A percentile compares a stretch with the other conserved stretches of the same genome.
phyloP scores from a whole-genome alignment of 1,140 invertebrate species.

The Bombus vancouverensis region DNA sequence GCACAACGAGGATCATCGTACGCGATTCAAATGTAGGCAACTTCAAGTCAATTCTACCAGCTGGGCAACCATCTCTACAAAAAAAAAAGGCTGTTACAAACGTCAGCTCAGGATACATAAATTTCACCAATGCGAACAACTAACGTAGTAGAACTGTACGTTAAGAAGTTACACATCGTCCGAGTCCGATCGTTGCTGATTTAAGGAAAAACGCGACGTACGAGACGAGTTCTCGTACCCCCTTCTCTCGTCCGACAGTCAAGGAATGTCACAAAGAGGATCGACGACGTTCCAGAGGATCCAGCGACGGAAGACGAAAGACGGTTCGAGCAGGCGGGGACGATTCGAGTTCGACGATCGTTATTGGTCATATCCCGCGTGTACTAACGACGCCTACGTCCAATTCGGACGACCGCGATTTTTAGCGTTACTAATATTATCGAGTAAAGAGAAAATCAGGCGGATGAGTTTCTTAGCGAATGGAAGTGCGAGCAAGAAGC shows the following conservation, averaged over 20 bases:
- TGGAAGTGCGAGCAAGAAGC: too few species aligned
- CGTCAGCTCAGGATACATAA: constrained; percentile 66
- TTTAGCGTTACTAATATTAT: constrained; percentile 60
- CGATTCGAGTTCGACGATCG: constrained; percentile 48
- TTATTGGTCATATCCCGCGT: constrained; percentile 59
- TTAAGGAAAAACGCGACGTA: not conserved
- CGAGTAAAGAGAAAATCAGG: constrained; percentile 20
- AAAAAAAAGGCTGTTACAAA: constrained; percentile 58
- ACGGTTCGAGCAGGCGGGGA: not conserved
- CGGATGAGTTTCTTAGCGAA: not conserved
- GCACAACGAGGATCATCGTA: constrained; percentile 66
- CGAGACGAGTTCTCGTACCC: not conserved
- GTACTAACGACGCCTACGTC: constrained; percentile 64
- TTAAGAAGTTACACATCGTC: constrained; percentile 51
- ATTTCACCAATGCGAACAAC: constrained; percentile 48
- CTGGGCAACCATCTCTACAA: constrained; percentile 60
- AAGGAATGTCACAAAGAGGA: not conserved
- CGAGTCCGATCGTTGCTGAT: constrained; percentile 38
- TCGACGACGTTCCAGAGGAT: constrained; percentile 2
- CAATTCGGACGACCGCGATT: constrained; percentile 57
- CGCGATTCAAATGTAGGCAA: constrained; percentile 46
- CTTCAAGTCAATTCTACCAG: constrained; percentile 65
- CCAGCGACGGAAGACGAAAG: not conserved
- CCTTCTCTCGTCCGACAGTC: not conserved
- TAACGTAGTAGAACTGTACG: constrained; percentile 52